These are phyloP conservation scores for Alloscopus bannaensis DNA, from an alignment of 2,888 invertebrate genomes.

Conservation along the genomic window DNA sequence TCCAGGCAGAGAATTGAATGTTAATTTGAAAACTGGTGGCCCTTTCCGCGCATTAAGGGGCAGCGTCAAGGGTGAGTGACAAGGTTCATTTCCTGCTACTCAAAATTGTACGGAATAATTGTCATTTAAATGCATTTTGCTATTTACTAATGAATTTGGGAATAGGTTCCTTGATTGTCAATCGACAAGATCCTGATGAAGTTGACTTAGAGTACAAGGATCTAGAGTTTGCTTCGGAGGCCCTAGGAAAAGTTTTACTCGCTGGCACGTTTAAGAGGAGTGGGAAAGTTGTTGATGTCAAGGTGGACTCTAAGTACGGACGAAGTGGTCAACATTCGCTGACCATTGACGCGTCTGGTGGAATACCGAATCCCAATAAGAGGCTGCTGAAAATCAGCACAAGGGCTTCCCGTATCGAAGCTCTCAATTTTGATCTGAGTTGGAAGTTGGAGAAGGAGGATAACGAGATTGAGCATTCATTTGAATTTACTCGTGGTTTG, in stretches of 20 bases:
- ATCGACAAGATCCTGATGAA: constrained; percentile 22
- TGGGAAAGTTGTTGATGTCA: constrained; percentile 40
- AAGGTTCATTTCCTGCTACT: neutral
- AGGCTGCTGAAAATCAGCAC: constrained; percentile 43
- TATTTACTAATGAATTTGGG: too few relatives aligned
- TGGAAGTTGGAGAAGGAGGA: constrained; percentile 77
- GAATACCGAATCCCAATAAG: constrained; percentile 33
- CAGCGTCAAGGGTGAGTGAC: constrained; percentile 61
- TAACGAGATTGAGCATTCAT: constrained; percentile 35
- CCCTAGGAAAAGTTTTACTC: constrained; percentile 54
- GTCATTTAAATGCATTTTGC: constrained; percentile 16
- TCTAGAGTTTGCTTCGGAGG: constrained; percentile 57
- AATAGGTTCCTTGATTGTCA: constrained; percentile 50
- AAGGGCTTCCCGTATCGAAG: constrained; percentile 64
- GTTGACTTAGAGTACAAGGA: constrained; percentile 48
- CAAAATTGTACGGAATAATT: neutral
- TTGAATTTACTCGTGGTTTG: constrained; percentile 58
- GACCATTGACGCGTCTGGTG: constrained; percentile 43
- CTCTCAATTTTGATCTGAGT: constrained; percentile 78
- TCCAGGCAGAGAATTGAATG: constrained; percentile 60
- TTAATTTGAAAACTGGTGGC: constrained; percentile 67
- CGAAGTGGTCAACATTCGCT: constrained; percentile 52
- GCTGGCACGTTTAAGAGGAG: constrained; percentile 42
- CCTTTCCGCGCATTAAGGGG: constrained; percentile 50
- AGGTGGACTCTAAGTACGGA: constrained; percentile 59